Conservation (phyloP, 1,140 invertebrate species). For the Choristoneura fumiferana region DNA sequence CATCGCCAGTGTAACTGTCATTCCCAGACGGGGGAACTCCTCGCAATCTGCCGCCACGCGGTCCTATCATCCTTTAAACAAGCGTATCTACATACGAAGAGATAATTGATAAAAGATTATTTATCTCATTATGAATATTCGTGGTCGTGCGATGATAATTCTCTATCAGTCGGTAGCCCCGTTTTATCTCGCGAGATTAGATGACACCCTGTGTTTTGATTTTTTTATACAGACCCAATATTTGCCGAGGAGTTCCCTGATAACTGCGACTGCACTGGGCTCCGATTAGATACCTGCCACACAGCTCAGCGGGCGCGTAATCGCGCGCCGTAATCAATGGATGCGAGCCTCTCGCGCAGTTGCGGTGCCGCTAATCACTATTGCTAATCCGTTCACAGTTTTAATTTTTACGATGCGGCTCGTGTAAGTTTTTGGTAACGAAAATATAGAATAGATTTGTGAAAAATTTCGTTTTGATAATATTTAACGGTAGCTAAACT, state of each 20-base stretch:
- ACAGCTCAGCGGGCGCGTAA: slow-evolving; percentile 2
- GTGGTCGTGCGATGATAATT: slow-evolving; percentile 71
- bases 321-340: slow-evolving; percentile 12
- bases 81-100: slow-evolving; percentile 69
- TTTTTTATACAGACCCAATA: slow-evolving; percentile 70
- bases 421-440: no score
- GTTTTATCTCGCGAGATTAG: slow-evolving; percentile 76
- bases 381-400: neutral
- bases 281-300: slow-evolving; percentile 64
- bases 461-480: no score
- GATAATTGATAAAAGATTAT: slow-evolving; percentile 79
- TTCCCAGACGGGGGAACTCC: slow-evolving; percentile 55
- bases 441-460: no score
- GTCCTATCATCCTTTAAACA: slow-evolving; percentile 76
- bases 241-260: slow-evolving; percentile 76
- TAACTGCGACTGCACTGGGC: slow-evolving; percentile 51
- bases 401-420: neutral
- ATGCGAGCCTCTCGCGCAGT: neutral
- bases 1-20: slow-evolving; percentile 11
- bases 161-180: slow-evolving; percentile 77
- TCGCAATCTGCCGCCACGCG: slow-evolving; percentile 61
- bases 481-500: no score
- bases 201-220: slow-evolving; percentile 77
- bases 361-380: neutral
- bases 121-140: slow-evolving; percentile 78